These are phyloP conservation scores for Megalurothrips usitatus DNA, from an alignment of 2,888 invertebrate species.

Conservation along the genomic window DNA sequence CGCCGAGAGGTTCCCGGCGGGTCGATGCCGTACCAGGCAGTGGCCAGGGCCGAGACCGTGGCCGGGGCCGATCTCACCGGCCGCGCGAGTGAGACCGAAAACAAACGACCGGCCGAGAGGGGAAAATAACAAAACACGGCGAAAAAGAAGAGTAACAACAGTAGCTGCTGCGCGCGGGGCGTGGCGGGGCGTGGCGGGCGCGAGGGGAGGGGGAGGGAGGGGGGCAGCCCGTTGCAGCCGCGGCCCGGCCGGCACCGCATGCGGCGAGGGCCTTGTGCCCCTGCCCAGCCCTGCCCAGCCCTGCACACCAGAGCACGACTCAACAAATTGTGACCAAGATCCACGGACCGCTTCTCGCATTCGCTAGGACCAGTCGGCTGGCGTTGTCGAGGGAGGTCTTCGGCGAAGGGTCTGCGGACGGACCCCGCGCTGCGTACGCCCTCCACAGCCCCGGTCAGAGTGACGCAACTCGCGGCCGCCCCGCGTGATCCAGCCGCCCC, in stretches of 20 bases:
- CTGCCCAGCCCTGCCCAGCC: background rate
- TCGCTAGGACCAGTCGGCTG: too few species aligned
- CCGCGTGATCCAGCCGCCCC: too few species aligned
- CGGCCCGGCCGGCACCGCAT: background rate
- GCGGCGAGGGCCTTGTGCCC: background rate
- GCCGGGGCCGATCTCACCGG: background rate
- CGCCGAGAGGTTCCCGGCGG: too few species aligned
- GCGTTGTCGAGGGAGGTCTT: too few species aligned
- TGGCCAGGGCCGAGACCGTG: background rate
- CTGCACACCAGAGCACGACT: too few species aligned
- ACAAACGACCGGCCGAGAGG: constrained; percentile 3
- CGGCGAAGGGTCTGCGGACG: too few species aligned
- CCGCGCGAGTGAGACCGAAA: constrained; percentile 5
- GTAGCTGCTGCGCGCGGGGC: constrained; percentile 8
- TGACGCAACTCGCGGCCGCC: too few species aligned
- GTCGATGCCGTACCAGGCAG: too few species aligned
- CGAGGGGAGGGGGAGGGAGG: background rate
- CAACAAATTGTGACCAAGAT: too few species aligned
- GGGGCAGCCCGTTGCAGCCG: background rate
- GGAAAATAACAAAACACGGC: constrained; percentile 20
- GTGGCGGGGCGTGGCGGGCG: background rate
- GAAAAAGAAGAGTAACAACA: constrained; percentile 19
- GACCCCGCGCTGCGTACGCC: too few species aligned
- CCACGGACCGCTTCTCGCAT: too few species aligned
- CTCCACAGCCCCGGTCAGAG: too few species aligned